Percentiles rank a stretch among this genome's conserved stretches.
Evolutionary conservation across 2,888 invertebrate genomes (phyloP).

Genomic region (Aleiodes alternator): DNA sequence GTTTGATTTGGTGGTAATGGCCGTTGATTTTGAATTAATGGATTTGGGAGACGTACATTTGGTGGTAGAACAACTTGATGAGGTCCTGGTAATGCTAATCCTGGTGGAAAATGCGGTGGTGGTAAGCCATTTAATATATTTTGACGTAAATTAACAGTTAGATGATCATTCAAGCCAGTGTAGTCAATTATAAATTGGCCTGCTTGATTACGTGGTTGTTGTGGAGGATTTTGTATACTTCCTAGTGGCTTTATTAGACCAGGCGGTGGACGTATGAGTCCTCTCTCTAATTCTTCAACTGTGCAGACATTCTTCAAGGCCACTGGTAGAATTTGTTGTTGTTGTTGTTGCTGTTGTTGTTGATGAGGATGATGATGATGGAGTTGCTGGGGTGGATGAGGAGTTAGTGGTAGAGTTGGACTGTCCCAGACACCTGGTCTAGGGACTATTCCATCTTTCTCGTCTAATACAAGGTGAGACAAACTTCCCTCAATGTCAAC

Average conservation of each 20-base stretch:
- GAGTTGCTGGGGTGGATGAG: constrained; percentile 57
- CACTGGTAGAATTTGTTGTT: constrained; percentile 56
- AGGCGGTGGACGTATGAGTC: constrained; percentile 77
- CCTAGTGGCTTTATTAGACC: constrained; percentile 65
- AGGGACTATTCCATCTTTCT: constrained; percentile 76
- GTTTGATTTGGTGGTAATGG: constrained; percentile 60
- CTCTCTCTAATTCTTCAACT: constrained; percentile 85
- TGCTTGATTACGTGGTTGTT: constrained; percentile 60
- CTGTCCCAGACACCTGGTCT: constrained; percentile 77
- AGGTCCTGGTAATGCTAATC: constrained; percentile 65
- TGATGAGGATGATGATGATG: constrained; percentile 51
- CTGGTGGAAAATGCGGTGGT: constrained; percentile 73
- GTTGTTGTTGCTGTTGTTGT: constrained; percentile 56
- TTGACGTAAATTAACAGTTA: constrained; percentile 59
- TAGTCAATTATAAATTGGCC: constrained; percentile 63
- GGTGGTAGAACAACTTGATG: constrained; percentile 74
- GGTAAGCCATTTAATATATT: constrained; percentile 64
- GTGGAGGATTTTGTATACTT: constrained; percentile 61
- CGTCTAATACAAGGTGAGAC: constrained; percentile 79
- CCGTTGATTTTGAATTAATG: constrained; percentile 68
- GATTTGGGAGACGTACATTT: constrained; percentile 75
- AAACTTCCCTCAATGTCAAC: constrained; percentile 77
- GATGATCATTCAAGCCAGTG: constrained; percentile 61
- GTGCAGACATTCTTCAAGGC: constrained; percentile 82
- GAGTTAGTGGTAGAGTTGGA: constrained; percentile 65